Evolutionary conservation across 2,888 invertebrate species (phyloP), one percentile per base, ranked within the genome.

Genomic region (Lathronympha strigana): DNA sequence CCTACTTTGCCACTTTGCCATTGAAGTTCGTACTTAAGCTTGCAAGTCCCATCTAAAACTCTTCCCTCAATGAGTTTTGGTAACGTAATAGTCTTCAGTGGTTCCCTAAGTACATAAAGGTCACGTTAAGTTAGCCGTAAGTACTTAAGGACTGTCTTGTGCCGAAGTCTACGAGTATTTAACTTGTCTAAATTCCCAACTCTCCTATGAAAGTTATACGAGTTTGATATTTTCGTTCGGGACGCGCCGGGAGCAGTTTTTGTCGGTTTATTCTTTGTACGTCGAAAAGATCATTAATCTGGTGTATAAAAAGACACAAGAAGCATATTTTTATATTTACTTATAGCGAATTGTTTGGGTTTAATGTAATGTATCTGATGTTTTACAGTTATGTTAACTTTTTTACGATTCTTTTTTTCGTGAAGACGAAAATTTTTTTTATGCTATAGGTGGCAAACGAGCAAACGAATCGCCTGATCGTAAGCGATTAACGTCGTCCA

Each of bases 231-330:
- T 53, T 23, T 40, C 40, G 19, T 43, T 55, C 19, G 13, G 4
- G 38, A 9, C 8, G 15, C 51, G 28, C 4, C n/a, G 23, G n/a
- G 28, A 25, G 15, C 15, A 19, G 25, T 55, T 54, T 54, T 38
- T 47, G 36, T 17, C 11, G 38, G 15, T 15, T 21, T 54, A 54
- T 15, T 49, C 4, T 19, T 19, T 21, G 15, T 21, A 28, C 38
- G 54, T 55, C 55, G 28, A 38, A 28, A 21, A n/a, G 1, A 40
- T 21, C 38, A 63, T 63, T 55, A 38, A 63, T 55, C 13, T 49
- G 15, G 40, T 23, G 49, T 40, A 63, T 57, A 57, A 63, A 63
- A 28, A 57, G 40, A 57, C 21, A 36, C 40, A 31, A 28, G 49
- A 38, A 21, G 21, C 19, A 45, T 45, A 45, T 13, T 45, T 45